phyloP scores from a whole-genome alignment of 1,140 invertebrate genomes.

The Neodiprion pinetum region DNA sequence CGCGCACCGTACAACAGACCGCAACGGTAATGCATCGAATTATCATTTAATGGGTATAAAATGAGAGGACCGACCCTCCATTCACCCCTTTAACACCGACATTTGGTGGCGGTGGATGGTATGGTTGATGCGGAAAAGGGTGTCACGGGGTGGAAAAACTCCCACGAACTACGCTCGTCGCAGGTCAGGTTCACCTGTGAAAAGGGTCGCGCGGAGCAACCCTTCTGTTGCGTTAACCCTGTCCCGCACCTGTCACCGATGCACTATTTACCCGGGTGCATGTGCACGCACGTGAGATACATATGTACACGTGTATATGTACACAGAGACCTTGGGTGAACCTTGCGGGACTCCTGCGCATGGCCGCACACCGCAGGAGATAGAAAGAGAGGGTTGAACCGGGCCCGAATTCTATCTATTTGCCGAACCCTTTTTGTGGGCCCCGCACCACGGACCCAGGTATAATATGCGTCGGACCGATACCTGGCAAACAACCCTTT shows the following conservation, averaged over 20 bases:
- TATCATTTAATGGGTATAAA: background rate
- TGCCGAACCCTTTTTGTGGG: constrained; percentile 16
- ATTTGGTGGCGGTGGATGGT: background rate
- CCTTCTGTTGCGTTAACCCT: constrained; percentile 18
- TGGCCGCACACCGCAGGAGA: background rate
- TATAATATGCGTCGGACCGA: constrained; percentile 27
- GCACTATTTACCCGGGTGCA: background rate
- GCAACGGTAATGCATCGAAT: background rate
- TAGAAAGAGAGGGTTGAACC: background rate
- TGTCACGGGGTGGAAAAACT: constrained; percentile 10
- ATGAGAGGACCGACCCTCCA: background rate
- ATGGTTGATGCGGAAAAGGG: background rate
- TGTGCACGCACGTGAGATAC: constrained; percentile 9
- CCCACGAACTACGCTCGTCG: background rate
- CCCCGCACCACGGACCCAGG: constrained; percentile 10
- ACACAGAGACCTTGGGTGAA: background rate
- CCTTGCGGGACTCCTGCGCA: background rate
- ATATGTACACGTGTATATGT: background rate
- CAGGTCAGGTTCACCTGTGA: constrained; percentile 20
- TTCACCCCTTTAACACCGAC: background rate
- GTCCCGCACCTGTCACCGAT: constrained; percentile 17
- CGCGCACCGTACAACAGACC: background rate
- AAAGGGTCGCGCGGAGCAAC: constrained; percentile 12
- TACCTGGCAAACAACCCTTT: constrained; percentile 49
- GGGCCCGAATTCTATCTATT: constrained; percentile 11